Evolutionary conservation across 92 coral and sea anemone species (phyloP).

Genomic region (Heliopora coerulea): DNA sequence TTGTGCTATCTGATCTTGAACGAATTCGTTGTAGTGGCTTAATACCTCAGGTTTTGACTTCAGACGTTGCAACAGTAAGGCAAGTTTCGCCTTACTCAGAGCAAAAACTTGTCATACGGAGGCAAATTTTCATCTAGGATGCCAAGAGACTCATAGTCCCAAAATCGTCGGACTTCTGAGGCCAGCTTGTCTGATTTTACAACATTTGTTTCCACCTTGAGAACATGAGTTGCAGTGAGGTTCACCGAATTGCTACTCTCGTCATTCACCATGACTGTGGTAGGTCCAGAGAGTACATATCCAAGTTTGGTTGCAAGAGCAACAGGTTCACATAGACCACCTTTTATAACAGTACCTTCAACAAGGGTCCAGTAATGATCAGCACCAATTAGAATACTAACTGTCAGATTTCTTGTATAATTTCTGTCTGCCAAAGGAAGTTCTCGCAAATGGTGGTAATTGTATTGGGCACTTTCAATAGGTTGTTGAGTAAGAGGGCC

Average conservation of each 20-base stretch:
- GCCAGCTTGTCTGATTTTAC: neutral
- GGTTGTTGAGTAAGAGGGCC: constrained; percentile 33
- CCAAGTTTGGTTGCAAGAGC: constrained; percentile 45
- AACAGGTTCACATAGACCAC: constrained; percentile 40
- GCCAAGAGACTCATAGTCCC: constrained; percentile 56
- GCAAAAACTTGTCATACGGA: constrained; percentile 48
- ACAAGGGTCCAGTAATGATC: constrained; percentile 41
- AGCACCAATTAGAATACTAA: constrained; percentile 41
- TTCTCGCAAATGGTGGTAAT: constrained; percentile 42
- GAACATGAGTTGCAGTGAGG: constrained; percentile 44
- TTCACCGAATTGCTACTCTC: neutral
- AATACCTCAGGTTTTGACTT: constrained; percentile 34
- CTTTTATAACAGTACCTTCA: constrained; percentile 23
- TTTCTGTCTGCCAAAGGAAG: constrained; percentile 33
- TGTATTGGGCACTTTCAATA: constrained; percentile 8
- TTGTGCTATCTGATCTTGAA: constrained; percentile 38
- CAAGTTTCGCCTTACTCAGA: neutral
- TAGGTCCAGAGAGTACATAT: constrained; percentile 49
- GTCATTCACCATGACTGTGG: neutral
- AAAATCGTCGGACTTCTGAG: constrained; percentile 31
- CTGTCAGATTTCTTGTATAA: constrained; percentile 7
- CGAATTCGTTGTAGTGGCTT: constrained; percentile 33
- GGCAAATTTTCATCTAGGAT: constrained; percentile 16
- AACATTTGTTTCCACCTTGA: constrained; percentile 13
- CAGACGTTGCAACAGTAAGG: constrained; percentile 5